A percentile compares a stretch with the other conserved stretches of the same genome.
Evolutionary conservation across 2,113 vertebrate genomes (phyloP).

Genomic region (western clawed frog (Xenopus tropicalis)): UCB_Xtro_10.0 CM004446.2:147565001-147565500

Average conservation of each 20-base stretch:
- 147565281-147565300: background rate
- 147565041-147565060: constrained; percentile 21
- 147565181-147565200: background rate
- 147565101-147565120: no score
- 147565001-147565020: constrained; percentile 1
- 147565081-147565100: constrained; percentile 18
- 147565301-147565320: no score
- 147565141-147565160: background rate
- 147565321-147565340: no score
- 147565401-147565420: no score
- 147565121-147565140: constrained; percentile 29
- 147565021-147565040: constrained; percentile 22
- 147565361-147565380: no score
- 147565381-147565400: no score
- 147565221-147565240: background rate
- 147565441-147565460: no score
- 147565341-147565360: no score
- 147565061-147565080: constrained; percentile 25
- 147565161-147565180: background rate
- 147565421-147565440: no score
- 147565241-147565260: constrained; percentile 8
- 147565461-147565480: no score
- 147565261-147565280: background rate
- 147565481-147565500: no score
- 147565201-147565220: background rate